Base-by-base conservation (phyloP, 2,113 vertebrate species). In the Salvelinus namaycush region DNA sequence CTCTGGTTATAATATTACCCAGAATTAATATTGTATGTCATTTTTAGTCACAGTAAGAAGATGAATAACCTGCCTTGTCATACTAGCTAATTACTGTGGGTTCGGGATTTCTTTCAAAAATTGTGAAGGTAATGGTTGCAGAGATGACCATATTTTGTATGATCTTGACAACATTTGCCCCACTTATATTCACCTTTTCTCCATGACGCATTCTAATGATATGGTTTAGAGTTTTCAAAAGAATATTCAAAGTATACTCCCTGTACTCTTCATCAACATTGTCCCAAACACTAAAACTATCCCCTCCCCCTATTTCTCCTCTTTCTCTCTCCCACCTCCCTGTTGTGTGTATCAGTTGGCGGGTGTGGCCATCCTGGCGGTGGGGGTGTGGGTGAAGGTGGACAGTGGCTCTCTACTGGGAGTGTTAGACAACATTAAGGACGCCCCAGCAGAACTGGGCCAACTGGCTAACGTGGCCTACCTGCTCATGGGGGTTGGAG, bases 381-480 rank as follows among this genome's bases (percentile, higher is more conserved):
- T 92, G 3, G 91, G 91, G 8, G 81, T 91, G 68, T 92, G 90
- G 90, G 83, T 91, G 79, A 84, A 86, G 29, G 84, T 90, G 74
- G 90, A 92, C 62, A 78, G 80, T 20, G 62, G 72, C 26, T 89
- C 89, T 20, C 75, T 92, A 16, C 57, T 84, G 9, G 78, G 84
- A 1, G 6, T 91, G 71, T 79, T 91, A 48, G 70, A 76, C 0
- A 7, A 68, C 0, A 79, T 88, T 9, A 3, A 82, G 0, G 76
- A 79, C 1, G 82, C 77, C 0, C 76, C 87, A 0, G 18, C 77
- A 0, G 78, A 84, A 4, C 80, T 92, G 14, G 71, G 69, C 20
- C 87, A 88, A 76, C 69, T 92, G 72, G 76, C 86, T 18, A 86
- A 90, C 18, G 84, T 90, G 48, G 86, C 84, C 1, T 91, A 92